Conservation (phyloP, 1,140 invertebrate genomes). For the Hylaeus volcanicus region DNA sequence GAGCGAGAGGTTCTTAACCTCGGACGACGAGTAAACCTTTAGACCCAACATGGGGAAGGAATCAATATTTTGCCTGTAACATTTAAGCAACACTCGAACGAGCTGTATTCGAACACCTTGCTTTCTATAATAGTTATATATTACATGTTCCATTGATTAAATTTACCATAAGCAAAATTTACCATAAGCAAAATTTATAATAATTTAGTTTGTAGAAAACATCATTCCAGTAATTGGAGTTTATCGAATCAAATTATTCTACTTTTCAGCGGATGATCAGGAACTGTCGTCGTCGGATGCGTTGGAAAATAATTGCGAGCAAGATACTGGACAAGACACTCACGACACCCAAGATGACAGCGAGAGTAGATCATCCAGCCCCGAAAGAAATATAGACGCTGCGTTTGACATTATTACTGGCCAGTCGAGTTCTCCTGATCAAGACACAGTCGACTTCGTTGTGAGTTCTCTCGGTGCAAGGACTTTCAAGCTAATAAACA, state of each 20-base stretch:
- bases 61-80: slow-evolving; percentile 71
- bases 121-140: too few species aligned
- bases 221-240: too few species aligned
- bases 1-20: slow-evolving; percentile 80
- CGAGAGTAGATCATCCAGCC: slow-evolving; percentile 55
- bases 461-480: slow-evolving; percentile 43
- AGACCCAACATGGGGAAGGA: slow-evolving; percentile 64
- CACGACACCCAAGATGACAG: slow-evolving; percentile 41
- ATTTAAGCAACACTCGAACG: slow-evolving; percentile 52
- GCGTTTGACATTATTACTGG: slow-evolving; percentile 68
- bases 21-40: slow-evolving; percentile 60
- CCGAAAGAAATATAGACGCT: slow-evolving; percentile 51
- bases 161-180: too few species aligned
- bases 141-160: background rate
- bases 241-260: too few species aligned
- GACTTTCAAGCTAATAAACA: background rate
- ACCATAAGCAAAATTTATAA: too few species aligned
- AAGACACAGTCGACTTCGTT: slow-evolving; percentile 52
- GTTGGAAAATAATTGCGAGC: slow-evolving; percentile 31
- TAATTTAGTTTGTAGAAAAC: too few species aligned
- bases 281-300: slow-evolving; percentile 51
- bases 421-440: slow-evolving; percentile 48
- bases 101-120: too few species aligned
- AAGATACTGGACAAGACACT: slow-evolving; percentile 6
- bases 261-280: slow-evolving; percentile 11